Evolutionary conservation across 2,113 vertebrate species (phyloP), one percentile per base, ranked within the genome.

Genomic region (Eubucco bourcierii): DNA sequence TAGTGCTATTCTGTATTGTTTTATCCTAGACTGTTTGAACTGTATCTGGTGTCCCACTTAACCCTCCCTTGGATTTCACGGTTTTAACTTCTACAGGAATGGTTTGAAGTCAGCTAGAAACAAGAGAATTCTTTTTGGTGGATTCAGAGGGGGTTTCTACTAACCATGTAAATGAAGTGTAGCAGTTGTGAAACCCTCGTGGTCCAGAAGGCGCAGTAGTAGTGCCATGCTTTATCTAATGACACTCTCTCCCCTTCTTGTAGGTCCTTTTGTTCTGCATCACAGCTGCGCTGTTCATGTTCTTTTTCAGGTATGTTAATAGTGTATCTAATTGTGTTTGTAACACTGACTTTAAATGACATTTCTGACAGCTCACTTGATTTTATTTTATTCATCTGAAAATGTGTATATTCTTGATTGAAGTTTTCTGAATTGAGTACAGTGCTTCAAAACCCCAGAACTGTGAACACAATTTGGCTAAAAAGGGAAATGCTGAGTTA

Each of bases 201-300:
- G n/a, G 64, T 61, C 27, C 59, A 72, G 74, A 83, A 68, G 16
- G 19, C 18, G 9, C 28, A 41, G 20, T 72, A 23, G 78, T 67
- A 59, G n/a, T 72, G 56, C 78, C 37, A 83, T 60, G 41, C 80
- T 75, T 33, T 34, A 72, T 76, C n/a, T 96, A 95, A 89, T 94
- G 20, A 92, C 53, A 52, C 37, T 74, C 90, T 96, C 93, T 96
- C 76, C 97, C 16, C 55, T 97, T 93, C 71, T 97, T 96, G 31
- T 93, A 98, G 98, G 98, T 98, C 64, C 97, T 98, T 95, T 96
- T 98, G 96, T 98, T 98, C 97, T 98, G 98, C 97, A 97, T 98
- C 95, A 98, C 98, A 83, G 97, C 98, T 87, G 98, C 98, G 85
- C 97, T 98, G 93, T 98, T 98, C 97, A 98, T 98, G 98, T 98